Evolutionary conservation across 2,113 vertebrate species (phyloP), one percentile per base, ranked within the genome.

Genomic region (Paramormyrops kingsleyae): DNA sequence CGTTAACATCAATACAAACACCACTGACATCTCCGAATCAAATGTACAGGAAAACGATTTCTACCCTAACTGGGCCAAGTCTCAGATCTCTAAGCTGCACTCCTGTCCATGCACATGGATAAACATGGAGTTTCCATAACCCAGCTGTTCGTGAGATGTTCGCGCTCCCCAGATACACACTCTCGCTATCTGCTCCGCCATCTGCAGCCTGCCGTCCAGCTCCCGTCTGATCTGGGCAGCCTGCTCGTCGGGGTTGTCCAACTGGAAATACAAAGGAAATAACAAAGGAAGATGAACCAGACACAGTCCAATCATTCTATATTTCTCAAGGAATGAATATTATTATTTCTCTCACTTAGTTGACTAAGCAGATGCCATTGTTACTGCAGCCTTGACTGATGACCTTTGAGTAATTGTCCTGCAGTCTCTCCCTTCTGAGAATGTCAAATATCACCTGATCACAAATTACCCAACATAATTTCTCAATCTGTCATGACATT

Each of bases 221-320:
- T 99, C 99, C 0, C 99, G 95, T 93, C 99, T 96, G 96, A 99
- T 99, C 94, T 99, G 99, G 0, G 99, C 99, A 0, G 99, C 99
- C 94, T 99, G 99, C 90, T 99, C 99, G 77, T 99, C 99, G 17
- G 97, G 98, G 92, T 99, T 99, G 94, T 99, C 99, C 95, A 99
- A 95, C 99, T 99, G 94, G 17, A 91, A 1, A 92, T 88, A 95
- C 87, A 95, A 90, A 92, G 62, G 62, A 31, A 13, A 56, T 88
- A 35, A 44, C 88, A 91, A 17, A 89, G 52, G 7, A 88, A 5
- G 42, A 62, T 24, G 52, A 27, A 27, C 10, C 19, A 50, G 13
- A 50, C 12, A 46, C 1, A 5, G 27, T 46, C 35, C 15, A 44
- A 62, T 42, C 31, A 44, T 53, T n/a, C 47, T 53, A 6, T 35